These are phyloP conservation scores for Riparia riparia DNA, from an alignment of 2,113 vertebrate species.

Conservation along the genomic window DNA sequence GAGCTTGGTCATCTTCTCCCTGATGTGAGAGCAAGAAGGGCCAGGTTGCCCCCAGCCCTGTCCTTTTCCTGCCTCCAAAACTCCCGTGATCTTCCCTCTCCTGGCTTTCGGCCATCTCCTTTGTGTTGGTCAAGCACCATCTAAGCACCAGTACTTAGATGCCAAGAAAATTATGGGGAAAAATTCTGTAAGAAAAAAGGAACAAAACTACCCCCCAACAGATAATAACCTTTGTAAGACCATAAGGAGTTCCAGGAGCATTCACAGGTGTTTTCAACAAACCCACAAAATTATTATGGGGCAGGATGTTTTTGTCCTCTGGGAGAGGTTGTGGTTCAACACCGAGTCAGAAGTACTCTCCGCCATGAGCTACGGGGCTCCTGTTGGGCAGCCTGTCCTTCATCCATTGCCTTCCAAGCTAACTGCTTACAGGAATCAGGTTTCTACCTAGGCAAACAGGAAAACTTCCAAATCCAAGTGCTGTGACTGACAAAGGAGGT, in stretches of 20 bases:
- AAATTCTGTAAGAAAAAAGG: too few species aligned
- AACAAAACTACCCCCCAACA: too few species aligned
- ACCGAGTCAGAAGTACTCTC: background rate
- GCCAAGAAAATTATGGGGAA: too few species aligned
- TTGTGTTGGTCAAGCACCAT: too few species aligned
- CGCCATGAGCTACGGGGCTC: background rate
- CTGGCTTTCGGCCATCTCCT: too few species aligned
- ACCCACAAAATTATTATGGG: background rate
- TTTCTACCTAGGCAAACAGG: background rate
- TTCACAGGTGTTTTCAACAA: background rate
- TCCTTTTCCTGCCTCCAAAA: too few species aligned
- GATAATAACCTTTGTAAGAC: background rate
- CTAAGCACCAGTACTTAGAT: too few species aligned
- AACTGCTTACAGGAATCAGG: background rate
- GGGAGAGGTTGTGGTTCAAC: background rate
- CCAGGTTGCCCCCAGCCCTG: too few species aligned
- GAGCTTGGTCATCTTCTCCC: too few species aligned
- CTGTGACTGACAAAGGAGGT: background rate
- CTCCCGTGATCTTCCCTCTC: too few species aligned
- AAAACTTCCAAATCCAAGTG: background rate
- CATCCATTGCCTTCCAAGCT: background rate
- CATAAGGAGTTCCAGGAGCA: accelerated
- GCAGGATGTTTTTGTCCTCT: background rate
- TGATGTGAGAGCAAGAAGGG: too few species aligned
- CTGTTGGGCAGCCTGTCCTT: background rate